Conservation (phyloP, 2,888 invertebrate species). For the Drosophila mulleri region DNA sequence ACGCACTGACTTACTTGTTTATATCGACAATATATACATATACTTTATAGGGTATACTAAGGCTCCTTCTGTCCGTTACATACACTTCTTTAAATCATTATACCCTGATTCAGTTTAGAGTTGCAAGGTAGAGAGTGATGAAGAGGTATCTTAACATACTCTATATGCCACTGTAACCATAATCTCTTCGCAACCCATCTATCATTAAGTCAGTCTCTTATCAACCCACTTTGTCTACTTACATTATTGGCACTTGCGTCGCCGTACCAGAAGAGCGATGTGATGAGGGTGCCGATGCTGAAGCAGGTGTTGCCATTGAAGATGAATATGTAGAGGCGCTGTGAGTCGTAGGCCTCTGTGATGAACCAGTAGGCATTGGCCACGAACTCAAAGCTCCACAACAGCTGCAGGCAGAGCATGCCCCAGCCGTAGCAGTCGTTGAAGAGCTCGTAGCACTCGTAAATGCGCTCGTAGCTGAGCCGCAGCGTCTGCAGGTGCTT, state of each 20-base stretch:
- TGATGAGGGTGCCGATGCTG: slow-evolving; percentile 55
- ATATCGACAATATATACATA: too few species aligned
- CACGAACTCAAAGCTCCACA: slow-evolving; percentile 82
- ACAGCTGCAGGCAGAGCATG: slow-evolving; percentile 73
- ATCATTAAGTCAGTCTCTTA: neutral
- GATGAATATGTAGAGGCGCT: slow-evolving; percentile 40
- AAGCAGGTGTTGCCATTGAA: slow-evolving; percentile 64
- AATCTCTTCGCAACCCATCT: neutral
- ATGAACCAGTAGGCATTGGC: slow-evolving; percentile 82
- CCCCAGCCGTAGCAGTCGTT: slow-evolving; percentile 84
- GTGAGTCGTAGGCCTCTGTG: slow-evolving; percentile 37
- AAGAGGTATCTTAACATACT: too few species aligned
- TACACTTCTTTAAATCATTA: too few species aligned
- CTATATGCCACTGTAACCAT: neutral
- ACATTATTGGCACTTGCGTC: slow-evolving; percentile 75
- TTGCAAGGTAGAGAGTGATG: too few species aligned
- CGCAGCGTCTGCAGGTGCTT: slow-evolving; percentile 73
- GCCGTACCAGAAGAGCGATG: slow-evolving; percentile 68
- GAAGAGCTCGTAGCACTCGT: slow-evolving; percentile 67
- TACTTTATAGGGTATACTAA: too few species aligned
- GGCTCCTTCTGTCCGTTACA: too few species aligned
- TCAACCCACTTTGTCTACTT: slow-evolving; percentile 40
- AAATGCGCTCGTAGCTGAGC: slow-evolving; percentile 76
- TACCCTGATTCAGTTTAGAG: too few species aligned
- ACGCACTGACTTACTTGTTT: too few species aligned